Percentiles rank a stretch among this genome's conserved stretches.
Evolutionary conservation across 2,888 invertebrate species (phyloP).

Genomic region (Noctua comes): DNA sequence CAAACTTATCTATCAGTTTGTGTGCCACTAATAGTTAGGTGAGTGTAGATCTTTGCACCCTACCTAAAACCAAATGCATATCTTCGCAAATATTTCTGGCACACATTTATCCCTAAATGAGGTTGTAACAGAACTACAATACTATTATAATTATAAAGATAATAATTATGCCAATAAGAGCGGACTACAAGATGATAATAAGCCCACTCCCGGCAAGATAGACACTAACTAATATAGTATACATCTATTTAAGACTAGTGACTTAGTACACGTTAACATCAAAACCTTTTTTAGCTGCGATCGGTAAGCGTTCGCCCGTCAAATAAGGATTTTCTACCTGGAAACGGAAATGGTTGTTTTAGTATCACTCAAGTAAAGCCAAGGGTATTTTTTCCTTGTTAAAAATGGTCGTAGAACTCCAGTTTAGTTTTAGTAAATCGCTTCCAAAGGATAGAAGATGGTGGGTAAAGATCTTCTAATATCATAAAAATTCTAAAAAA

Average conservation of each 20-base stretch:
- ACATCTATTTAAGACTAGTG: slow-evolving; percentile 63
- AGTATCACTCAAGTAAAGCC: slow-evolving; percentile 27
- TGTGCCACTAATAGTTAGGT: neutral
- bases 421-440: slow-evolving; percentile 23
- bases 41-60: neutral
- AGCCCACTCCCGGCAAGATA: slow-evolving; percentile 63
- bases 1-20: slow-evolving; percentile 9
- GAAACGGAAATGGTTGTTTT: slow-evolving; percentile 71
- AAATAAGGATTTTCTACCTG: slow-evolving; percentile 95
- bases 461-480: slow-evolving; percentile 26
- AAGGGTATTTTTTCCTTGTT: slow-evolving; percentile 18
- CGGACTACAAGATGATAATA: slow-evolving; percentile 48
- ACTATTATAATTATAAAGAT: slow-evolving; percentile 60
- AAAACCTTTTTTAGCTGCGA: slow-evolving; percentile 98
- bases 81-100: neutral
- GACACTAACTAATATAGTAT: slow-evolving; percentile 72
- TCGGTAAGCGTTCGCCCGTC: slow-evolving; percentile 95
- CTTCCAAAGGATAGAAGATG: slow-evolving; percentile 44
- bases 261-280: slow-evolving; percentile 89
- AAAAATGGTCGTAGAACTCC: slow-evolving; percentile 13
- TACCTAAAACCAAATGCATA: neutral
- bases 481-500: slow-evolving; percentile 52
- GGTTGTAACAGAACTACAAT: slow-evolving; percentile 74
- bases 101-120: slow-evolving; percentile 63
- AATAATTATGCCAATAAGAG: slow-evolving; percentile 67